Evolutionary conservation across 64 coral and sea anemone species (phyloP).

Genomic region (Actinia equina): DNA sequence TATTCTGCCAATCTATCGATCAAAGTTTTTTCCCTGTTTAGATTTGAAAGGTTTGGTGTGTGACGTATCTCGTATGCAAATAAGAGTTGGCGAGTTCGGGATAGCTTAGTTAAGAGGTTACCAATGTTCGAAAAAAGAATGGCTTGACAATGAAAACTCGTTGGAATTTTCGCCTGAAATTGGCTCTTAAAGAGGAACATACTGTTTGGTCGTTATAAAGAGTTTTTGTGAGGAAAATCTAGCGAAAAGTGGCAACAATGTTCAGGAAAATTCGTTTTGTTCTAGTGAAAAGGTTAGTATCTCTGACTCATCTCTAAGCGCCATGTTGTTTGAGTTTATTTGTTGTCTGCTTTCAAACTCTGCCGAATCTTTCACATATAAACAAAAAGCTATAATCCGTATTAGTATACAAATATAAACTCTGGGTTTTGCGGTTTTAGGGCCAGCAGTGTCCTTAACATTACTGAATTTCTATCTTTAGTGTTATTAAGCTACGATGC

Average conservation of each 20-base stretch:
- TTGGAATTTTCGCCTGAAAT: neutral
- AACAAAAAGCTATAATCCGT: neutral
- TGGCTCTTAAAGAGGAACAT: neutral
- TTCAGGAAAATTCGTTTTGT: conserved; percentile 5
- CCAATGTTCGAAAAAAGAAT: neutral
- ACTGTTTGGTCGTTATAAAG: neutral
- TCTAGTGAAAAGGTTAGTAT: neutral
- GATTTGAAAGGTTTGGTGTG: neutral
- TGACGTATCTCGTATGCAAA: conserved; percentile 14
- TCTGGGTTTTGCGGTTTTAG: neutral
- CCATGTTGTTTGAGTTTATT: neutral
- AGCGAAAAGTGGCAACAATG: neutral
- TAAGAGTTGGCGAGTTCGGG: conserved; percentile 11
- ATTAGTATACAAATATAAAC: neutral
- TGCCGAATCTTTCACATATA: neutral
- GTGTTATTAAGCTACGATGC: neutral
- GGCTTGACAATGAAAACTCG: neutral
- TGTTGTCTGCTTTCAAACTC: neutral
- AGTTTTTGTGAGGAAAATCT: neutral
- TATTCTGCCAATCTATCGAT: neutral
- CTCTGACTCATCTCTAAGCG: neutral
- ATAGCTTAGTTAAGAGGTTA: conserved; percentile 2
- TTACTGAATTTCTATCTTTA: neutral
- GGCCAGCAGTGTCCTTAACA: neutral
- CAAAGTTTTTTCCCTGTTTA: neutral